Evolutionary conservation across 2,797 vertebrate species (phyloP).

Genomic region (Pelodytes ibericus): DNA sequence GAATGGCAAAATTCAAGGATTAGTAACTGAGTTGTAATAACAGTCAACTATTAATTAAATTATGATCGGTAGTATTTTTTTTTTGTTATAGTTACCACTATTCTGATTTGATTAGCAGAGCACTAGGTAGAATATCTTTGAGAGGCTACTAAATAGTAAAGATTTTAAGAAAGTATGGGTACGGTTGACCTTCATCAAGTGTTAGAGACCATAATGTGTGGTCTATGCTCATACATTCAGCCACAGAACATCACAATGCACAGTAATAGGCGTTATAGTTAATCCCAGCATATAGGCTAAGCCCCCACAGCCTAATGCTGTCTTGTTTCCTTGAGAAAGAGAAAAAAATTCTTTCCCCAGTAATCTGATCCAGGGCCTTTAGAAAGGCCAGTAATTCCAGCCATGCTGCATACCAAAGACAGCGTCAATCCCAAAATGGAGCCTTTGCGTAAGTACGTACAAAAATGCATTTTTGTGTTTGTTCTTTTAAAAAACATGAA

Average conservation of each 20-base stretch:
- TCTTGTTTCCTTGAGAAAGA: neutral
- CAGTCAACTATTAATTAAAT: too few species aligned
- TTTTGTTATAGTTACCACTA: too few species aligned
- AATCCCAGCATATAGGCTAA: neutral
- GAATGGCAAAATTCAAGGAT: too few species aligned
- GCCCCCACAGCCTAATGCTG: neutral
- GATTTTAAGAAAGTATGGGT: too few species aligned
- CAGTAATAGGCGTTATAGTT: neutral
- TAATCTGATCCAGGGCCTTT: slow-evolving; percentile 45
- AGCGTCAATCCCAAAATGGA: slow-evolving; percentile 33
- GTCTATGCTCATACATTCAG: neutral
- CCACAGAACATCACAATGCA: neutral
- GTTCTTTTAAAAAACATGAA: too few species aligned
- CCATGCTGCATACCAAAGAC: slow-evolving; percentile 46
- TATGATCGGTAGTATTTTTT: too few species aligned
- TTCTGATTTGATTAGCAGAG: too few species aligned
- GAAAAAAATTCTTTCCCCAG: slow-evolving; percentile 22
- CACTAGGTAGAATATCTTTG: too few species aligned
- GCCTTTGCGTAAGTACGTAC: neutral
- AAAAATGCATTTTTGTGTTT: neutral
- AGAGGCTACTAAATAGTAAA: too few species aligned
- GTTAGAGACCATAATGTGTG: neutral
- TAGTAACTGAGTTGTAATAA: too few species aligned
- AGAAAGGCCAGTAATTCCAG: slow-evolving; percentile 44
- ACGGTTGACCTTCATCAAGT: neutral